Evolutionary conservation across 2,113 vertebrate genomes (phyloP).

Genomic region (Tympanuchus pallidicinctus): DNA sequence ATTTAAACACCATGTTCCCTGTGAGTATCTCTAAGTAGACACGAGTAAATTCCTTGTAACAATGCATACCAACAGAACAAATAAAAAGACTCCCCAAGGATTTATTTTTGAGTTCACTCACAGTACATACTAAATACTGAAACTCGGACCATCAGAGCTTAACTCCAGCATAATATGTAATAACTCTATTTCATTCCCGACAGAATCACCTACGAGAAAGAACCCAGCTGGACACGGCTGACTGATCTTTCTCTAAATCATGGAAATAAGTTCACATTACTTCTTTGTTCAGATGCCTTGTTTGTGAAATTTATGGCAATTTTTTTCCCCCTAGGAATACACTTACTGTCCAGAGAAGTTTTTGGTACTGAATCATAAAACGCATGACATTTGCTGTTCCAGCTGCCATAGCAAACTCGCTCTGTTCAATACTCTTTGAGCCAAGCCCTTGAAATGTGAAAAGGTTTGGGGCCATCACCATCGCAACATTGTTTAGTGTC

Average conservation of each 20-base stretch:
- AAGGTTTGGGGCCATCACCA: slow-evolving; percentile 98
- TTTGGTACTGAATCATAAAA: slow-evolving; percentile 92
- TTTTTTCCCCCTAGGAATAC: not conserved
- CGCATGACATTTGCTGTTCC: slow-evolving; percentile 89
- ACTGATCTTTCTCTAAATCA: not conserved
- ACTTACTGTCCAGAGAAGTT: slow-evolving; percentile 94
- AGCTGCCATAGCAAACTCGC: slow-evolving; percentile 90
- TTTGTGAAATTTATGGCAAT: not conserved
- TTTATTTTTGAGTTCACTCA: not conserved
- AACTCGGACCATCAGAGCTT: not conserved
- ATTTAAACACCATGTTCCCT: not conserved
- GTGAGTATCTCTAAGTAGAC: not conserved
- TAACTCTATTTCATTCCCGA: not conserved
- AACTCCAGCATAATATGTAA: not conserved
- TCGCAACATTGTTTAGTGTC: slow-evolving; percentile 93
- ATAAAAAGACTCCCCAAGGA: not conserved
- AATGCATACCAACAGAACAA: not conserved
- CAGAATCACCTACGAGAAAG: not conserved
- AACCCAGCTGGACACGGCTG: not conserved
- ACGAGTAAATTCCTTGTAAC: not conserved
- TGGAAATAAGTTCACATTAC: not conserved
- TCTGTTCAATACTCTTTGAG: slow-evolving; percentile 86
- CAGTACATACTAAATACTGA: not conserved
- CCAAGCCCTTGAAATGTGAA: slow-evolving; percentile 90
- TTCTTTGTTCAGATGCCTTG: not conserved